Evolutionary conservation across 2,797 vertebrate genomes (phyloP), one percentile per base, ranked within the genome.

Genomic region (Mus caroli): DNA sequence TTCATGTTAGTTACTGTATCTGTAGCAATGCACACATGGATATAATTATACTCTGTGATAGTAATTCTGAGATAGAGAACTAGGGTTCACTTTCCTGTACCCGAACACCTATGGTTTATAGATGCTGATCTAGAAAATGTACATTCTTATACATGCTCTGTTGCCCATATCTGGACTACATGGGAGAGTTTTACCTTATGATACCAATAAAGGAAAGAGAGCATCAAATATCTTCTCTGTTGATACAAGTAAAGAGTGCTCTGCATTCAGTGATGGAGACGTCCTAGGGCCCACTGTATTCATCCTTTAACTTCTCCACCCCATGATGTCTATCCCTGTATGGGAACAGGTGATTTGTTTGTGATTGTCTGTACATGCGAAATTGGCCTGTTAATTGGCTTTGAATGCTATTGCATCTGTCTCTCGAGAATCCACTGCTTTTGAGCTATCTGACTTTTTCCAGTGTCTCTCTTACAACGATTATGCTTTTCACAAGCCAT

Each of bases 341-440:
- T 87, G 84, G 75, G 84, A 78, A 15, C 28, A 28, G 24, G 13
- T 40, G 64, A 17, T 75, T 1, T 82, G 50, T 67, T 46, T 56
- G 9, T 50, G 58, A 7, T 10, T 60, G 14, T 46, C 46, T 87
- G 17, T 37, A 28, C 58, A 11, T n/a, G 46, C 14, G 52, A 85
- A 88, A 90, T 2, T 71, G n/a, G 64, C 28, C 34, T 85, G 37
- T 22, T 43, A 60, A 12, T 20, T 78, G 60, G 15, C 31, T 88
- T 40, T 93, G 90, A 90, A 92, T 86, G 37, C 60, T 71, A 17
- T 91, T 71, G 3, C 54, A 52, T 58, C 28, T 88, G 8, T 85
- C 78, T 90, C 82, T 56, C 10, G 24, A 58, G 58, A 31, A 85
- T 34, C 62, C 26, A 75, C 10, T 10, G 13, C 34, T 94, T 80